phyloP scores from a whole-genome alignment of 2,888 invertebrate genomes.

The Anorthoa munda region DNA sequence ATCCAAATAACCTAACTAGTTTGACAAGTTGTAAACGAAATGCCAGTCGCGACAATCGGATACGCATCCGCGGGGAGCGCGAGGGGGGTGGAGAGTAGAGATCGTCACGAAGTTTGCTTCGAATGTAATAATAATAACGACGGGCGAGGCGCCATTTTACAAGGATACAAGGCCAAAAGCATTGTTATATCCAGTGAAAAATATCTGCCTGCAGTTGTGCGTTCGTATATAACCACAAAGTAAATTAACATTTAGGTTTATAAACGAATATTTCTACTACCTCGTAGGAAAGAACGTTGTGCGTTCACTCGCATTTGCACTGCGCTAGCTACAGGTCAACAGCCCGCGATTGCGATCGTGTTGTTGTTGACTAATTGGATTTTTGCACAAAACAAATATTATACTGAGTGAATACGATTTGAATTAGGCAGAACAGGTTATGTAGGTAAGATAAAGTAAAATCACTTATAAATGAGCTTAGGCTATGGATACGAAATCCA shows the following conservation, averaged over 20 bases:
- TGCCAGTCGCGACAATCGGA: slow-evolving; percentile 90
- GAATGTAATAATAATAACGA: slow-evolving; percentile 89
- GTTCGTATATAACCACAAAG: slow-evolving; percentile 48
- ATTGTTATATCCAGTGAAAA: slow-evolving; percentile 82
- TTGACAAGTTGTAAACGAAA: slow-evolving; percentile 90
- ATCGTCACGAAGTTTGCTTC: slow-evolving; percentile 91
- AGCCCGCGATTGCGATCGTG: slow-evolving; percentile 86
- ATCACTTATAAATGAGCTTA: slow-evolving; percentile 54
- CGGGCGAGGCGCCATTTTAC: slow-evolving; percentile 90
- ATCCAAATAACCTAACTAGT: slow-evolving; percentile 89
- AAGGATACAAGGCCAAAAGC: slow-evolving; percentile 89
- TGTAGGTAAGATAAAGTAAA: slow-evolving; percentile 29
- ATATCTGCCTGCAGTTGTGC: slow-evolving; percentile 67
- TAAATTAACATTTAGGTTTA: slow-evolving; percentile 60
- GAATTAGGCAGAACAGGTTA: slow-evolving; percentile 25
- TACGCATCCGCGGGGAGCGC: slow-evolving; percentile 89
- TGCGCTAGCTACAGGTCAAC: slow-evolving; percentile 86
- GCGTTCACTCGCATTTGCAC: slow-evolving; percentile 76
- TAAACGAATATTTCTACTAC: slow-evolving; percentile 71
- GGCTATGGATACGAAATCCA: slow-evolving; percentile 75
- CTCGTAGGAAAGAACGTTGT: slow-evolving; percentile 74
- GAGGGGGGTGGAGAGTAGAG: slow-evolving; percentile 83
- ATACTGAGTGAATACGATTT: slow-evolving; percentile 25
- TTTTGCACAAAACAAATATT: slow-evolving; percentile 75
- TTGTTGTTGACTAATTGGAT: slow-evolving; percentile 81